Evolutionary conservation across 2,113 vertebrate genomes (phyloP), one percentile per base, ranked within the genome.

Genomic region (Chaetodon auriga): DNA sequence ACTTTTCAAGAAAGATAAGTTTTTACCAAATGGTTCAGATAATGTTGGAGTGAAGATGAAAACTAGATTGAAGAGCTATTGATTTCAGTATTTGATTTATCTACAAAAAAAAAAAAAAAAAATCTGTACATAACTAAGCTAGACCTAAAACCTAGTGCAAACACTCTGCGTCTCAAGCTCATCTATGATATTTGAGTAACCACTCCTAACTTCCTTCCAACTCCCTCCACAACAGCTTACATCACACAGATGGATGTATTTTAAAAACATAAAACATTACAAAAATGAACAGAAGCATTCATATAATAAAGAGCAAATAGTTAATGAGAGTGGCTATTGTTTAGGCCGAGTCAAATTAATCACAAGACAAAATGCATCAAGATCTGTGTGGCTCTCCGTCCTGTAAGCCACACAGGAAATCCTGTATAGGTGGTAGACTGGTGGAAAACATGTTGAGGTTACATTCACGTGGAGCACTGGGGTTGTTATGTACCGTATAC

Each of bases 291-390:
- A 53, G 15, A 54, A 38, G 38, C 10, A 43, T 23, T 64, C 3
- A 45, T n/a, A 23, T 8, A 64, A 43, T 41, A 15, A 23, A 45
- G 11, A 4, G 35, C 6, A 53, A 41, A 25, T 8, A 21, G 19
- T 72, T 58, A 71, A 70, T 41, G 60, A 41, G 25, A 11, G 19
- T 61, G 68, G 53, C 38, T 45, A 30, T 30, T 30, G n/a, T 55
- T 65, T 30, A 54, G 46, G 16, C 16, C 4, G 21, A 7, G 48
- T 18, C 7, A 54, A 54, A 45, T n/a, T 2, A 53, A 41, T 58
- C 16, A 23, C 43, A 38, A 38, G 6, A 41, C 4, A 19, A 61
- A n/a, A 18, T 36, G 38, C 25, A 19, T 66, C 11, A 16, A 58
- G 10, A 55, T 58, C 18, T 38, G 18, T 8, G 2, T 41, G 46